Evolutionary conservation across 37 sponge, comb jelly and placozoan species (phyloP), one percentile per base, ranked within the genome.

Genomic region (Geodia barretti): DNA sequence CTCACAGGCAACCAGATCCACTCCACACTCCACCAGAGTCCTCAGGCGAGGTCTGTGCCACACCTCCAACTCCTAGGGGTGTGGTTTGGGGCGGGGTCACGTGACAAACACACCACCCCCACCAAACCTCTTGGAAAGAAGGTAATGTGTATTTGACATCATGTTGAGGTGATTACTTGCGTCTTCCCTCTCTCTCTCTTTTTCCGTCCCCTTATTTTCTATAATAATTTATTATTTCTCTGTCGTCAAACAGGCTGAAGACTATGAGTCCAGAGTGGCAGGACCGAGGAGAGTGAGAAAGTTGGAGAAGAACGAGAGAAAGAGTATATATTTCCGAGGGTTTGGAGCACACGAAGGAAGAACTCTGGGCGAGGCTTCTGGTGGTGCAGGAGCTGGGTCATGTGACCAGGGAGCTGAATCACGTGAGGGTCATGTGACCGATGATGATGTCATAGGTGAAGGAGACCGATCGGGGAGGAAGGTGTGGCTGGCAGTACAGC

Each of bases 1-100:
- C 60, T 95, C 96, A 62, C 86, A 61, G 26, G 96, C 96, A 24
- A 95, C 36, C 0, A 95, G n/a, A 58, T 95, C 96, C 17, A 84
- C 96, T 1, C 80, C 88, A 23, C 39, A 41, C 31, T 78, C 77
- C 26, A 92, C 19, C 33, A 95, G 76, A 0, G 62, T 60, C 9
- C 68, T 25, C 9, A 95, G 36, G 23, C 90, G 68, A 25, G 92
- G 82, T 66, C 82, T 59, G 62, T 95, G 93, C 93, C 92, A 95
- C 5, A 75, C n/a, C n/a, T n/a, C n/a, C n/a, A n/a, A n/a, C n/a
- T n/a, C n/a, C n/a, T n/a, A n/a, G n/a, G n/a, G n/a, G n/a, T n/a
- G n/a, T n/a, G n/a, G n/a, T n/a, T n/a, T n/a, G n/a, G n/a, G n/a
- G n/a, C n/a, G n/a, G n/a, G n/a, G n/a, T n/a, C n/a, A n/a, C n/a